These are phyloP conservation scores for Elgonia sp. DNA, from an alignment of 2,888 invertebrate species.

Conservation along the genomic window DNA sequence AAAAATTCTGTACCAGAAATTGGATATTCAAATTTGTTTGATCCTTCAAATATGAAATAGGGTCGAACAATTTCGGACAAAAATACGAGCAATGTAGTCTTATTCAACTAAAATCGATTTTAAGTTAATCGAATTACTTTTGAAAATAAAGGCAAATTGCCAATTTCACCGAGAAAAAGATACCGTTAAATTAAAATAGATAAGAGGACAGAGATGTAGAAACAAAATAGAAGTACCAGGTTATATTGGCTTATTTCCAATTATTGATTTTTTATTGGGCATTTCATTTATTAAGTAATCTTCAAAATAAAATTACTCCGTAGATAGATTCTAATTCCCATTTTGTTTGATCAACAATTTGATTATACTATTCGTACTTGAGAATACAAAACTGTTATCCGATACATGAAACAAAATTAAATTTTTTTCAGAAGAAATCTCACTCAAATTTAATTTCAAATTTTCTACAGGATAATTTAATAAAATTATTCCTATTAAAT, in stretches of 20 bases:
- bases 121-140: conserved; percentile 52
- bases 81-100: conserved; percentile 10
- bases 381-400: no score
- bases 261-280: conserved; percentile 44
- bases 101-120: conserved; percentile 32
- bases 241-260: conserved; percentile 47
- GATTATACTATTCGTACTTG: no score
- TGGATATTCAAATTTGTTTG: no score
- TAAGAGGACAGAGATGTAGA: conserved; percentile 43
- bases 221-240: conserved; percentile 11
- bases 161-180: conserved; percentile 30
- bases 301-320: conserved; percentile 12
- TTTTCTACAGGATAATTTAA: no score
- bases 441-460: no score
- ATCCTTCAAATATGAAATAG: background rate
- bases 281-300: conserved; percentile 36
- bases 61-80: conserved; percentile 14
- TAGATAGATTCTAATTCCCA: background rate
- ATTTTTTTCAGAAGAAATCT: no score
- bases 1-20: no score
- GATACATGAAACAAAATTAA: no score
- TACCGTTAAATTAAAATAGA: conserved; percentile 51
- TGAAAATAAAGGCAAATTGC: conserved; percentile 47
- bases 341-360: conserved; percentile 1
- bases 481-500: no score